Evolutionary conservation across 1,140 invertebrate genomes (phyloP), one percentile per base, ranked within the genome.

Genomic region (Asobara japonica): DNA sequence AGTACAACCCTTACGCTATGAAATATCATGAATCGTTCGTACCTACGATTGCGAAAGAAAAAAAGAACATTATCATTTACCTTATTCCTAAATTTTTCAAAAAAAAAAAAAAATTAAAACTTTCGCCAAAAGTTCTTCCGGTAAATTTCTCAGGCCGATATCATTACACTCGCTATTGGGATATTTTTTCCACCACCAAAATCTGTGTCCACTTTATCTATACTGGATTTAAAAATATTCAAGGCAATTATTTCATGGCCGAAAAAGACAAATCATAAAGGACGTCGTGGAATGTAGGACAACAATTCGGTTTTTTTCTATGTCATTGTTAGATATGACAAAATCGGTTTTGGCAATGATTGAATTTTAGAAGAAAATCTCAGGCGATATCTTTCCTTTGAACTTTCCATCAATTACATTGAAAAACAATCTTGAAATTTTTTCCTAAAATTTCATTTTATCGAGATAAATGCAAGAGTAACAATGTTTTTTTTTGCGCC

Each of bases 1-100:
- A 69, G 81, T 80, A 76, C 76, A 60, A 79, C 77, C 80, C 79
- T 84, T 83, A 84, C 51, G 75, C 80, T 83, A 83, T 20, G n/a
- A 31, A 61, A 69, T 18, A 69, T 74, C 36, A 60, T 33, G 30
- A 65, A 65, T 69, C 45, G 41, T 27, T 45, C 36, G 66, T 33
- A 51, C 65, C 27, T 48, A 41, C 41, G 30, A 60, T 73, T 65
- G 61, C n/a, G 8, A 3, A 61, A 61, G 22, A 25, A 10, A 18
- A 51, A 51, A n/a, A 33, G 13, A 65, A 65, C 38, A 16, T 45
- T 45, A 45, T 45, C 5, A 65, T 36, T 65, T 16, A 33, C 22
- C 25, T 38, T 45, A 56, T 20, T 31, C 64, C 6, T 33, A 36
- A 22, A 18, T 31, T 69, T 60, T n/a, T 33, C 25, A 22, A n/a